phyloP scores from a whole-genome alignment of 2,888 invertebrate species.

The Eupsilia transversa region DNA sequence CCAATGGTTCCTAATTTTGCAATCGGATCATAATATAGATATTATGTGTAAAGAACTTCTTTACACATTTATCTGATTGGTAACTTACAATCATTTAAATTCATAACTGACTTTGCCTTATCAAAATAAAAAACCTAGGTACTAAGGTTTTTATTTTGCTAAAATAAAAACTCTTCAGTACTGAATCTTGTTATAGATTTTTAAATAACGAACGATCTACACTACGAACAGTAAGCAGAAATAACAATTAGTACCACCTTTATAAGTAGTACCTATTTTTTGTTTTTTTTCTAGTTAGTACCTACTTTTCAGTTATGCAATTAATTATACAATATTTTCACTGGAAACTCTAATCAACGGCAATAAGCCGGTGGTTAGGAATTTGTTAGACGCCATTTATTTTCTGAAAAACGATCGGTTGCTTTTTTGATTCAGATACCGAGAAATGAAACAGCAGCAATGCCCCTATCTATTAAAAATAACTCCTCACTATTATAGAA shows the following conservation, averaged over 20 bases:
- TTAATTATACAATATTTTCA: slow-evolving; percentile 60
- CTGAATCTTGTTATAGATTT: slow-evolving; percentile 5
- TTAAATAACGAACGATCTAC: slow-evolving; percentile 16
- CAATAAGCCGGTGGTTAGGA: slow-evolving; percentile 57
- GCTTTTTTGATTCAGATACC: slow-evolving; percentile 69
- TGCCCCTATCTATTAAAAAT: slow-evolving; percentile 71
- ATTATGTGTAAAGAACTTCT: no score
- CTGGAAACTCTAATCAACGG: slow-evolving; percentile 64
- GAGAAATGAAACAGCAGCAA: slow-evolving; percentile 67
- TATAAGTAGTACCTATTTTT: neutral
- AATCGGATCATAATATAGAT: neutral
- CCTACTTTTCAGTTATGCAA: slow-evolving; percentile 60
- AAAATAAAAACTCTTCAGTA: slow-evolving; percentile 1
- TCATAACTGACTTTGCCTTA: neutral
- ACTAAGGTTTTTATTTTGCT: neutral
- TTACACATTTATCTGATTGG: no score
- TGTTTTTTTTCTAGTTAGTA: slow-evolving; percentile 33
- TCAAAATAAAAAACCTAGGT: slow-evolving; percentile 1
- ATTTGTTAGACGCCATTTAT: slow-evolving; percentile 68
- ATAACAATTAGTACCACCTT: slow-evolving; percentile 38
- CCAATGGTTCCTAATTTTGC: neutral
- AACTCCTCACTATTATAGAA: slow-evolving; percentile 71
- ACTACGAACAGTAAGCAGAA: slow-evolving; percentile 35
- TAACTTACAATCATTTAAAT: slow-evolving; percentile 1
- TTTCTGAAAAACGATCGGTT: slow-evolving; percentile 66